Evolutionary conservation across 2,113 vertebrate genomes (phyloP).

Genomic region (Lanius ludovicianus): DNA sequence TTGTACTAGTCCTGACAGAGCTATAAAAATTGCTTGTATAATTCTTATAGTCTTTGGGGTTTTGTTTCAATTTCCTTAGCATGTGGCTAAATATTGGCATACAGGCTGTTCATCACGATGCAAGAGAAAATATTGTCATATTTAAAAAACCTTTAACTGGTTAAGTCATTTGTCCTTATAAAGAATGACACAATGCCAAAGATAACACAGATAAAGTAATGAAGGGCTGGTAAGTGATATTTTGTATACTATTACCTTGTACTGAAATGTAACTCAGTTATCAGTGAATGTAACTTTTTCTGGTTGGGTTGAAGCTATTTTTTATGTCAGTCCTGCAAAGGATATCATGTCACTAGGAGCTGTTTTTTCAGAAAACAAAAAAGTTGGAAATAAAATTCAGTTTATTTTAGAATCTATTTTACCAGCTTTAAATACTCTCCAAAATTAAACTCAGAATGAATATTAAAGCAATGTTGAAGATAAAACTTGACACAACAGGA

Average conservation of each 20-base stretch:
- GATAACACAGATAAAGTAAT: neutral
- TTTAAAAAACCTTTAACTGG: neutral
- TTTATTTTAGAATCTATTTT: neutral
- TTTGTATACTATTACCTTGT: neutral
- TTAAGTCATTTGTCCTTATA: neutral
- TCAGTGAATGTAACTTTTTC: neutral
- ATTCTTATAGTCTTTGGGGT: neutral
- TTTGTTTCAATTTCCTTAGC: neutral
- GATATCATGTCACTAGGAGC: neutral
- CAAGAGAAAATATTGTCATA: neutral
- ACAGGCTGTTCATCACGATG: neutral
- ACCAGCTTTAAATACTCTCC: neutral
- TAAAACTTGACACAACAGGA: neutral
- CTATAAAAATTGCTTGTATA: neutral
- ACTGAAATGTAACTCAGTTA: neutral
- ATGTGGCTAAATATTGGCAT: neutral
- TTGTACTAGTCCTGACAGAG: neutral
- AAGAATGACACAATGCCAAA: neutral
- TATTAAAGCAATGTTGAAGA: neutral
- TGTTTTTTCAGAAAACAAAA: neutral
- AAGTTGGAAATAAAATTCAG: rapidly evolving
- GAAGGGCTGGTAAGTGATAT: neutral
- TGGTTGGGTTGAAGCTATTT: neutral
- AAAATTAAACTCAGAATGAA: neutral
- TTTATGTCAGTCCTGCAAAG: neutral